Base-by-base conservation (phyloP, 2,113 vertebrate genomes). In the Heteronetta atricapilla region DNA sequence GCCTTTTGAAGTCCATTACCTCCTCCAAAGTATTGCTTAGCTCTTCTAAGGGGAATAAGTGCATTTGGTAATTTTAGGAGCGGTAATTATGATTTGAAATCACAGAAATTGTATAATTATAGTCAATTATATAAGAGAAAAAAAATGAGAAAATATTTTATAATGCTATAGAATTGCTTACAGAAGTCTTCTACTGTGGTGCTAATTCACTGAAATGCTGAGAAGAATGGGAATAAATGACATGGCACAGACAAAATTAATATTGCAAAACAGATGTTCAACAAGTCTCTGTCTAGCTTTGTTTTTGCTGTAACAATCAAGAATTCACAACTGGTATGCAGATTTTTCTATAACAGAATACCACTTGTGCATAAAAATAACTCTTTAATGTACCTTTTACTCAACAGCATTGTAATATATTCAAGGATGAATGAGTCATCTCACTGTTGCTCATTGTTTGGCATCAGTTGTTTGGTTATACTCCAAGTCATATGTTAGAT, bases 331-430 rank as follows among this genome's bases (percentile, higher is more conserved):
- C 4, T 20, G 8, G 29, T 55, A 82, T 56, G 73, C 36, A 94
- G 56, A 88, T 91, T 93, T 94, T 92, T 96, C 88, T 75, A 19
- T 72, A 90, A 79, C 22, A 93, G 40, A 89, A 93, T 90, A 56
- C 31, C 38, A 55, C 52, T 95, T 91, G 42, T 75, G 48, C 44
- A 80, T 52, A 88, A 91, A 72, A 92, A 80, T 93, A 86, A 85
- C 26, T 58, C 62, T 82, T 80, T 40, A 82, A 83, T 85, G 42
- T 63, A 84, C 28, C 60, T 83, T 72, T 94, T 85, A 76, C 40
- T 95, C 67, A 91, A 78, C 20, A 86, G 42, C 33, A 56, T 59
- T 84, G 28, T 89, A 95, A 75, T 59, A 38, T 63, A 88, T 80
- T 67, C 69, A 89, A 94, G 59, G 42, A 85, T 15, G 82, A 85